A percentile compares a stretch with the other conserved stretches of the same genome.
phyloP scores from a whole-genome alignment of 2,113 vertebrate genomes.

The Typhlomys cinereus region DNA sequence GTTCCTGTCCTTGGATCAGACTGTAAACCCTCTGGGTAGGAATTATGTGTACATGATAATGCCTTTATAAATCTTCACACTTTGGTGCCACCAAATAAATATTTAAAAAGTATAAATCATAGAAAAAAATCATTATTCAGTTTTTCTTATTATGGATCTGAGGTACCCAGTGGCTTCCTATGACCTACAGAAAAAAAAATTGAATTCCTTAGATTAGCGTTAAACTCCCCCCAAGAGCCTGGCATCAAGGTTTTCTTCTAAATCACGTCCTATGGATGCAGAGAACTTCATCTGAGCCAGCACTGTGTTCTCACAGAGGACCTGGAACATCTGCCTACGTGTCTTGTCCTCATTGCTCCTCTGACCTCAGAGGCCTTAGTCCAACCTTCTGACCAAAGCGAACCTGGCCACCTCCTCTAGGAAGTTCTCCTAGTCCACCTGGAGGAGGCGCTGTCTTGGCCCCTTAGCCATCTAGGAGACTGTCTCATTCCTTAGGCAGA shows the following conservation, averaged over 20 bases:
- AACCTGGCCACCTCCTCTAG: neutral
- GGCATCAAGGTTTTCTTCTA: neutral
- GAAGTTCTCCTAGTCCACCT: neutral
- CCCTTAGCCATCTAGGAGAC: too few species aligned
- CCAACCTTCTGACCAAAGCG: too few species aligned
- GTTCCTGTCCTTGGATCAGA: neutral
- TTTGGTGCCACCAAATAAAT: constrained; percentile 34
- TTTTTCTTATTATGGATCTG: neutral
- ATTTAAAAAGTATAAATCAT: constrained; percentile 49
- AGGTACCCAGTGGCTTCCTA: neutral
- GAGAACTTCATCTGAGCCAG: neutral
- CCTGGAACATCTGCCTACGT: neutral
- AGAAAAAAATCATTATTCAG: neutral
- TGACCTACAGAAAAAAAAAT: neutral
- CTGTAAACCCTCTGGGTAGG: neutral
- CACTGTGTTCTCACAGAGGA: neutral
- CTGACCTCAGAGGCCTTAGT: neutral
- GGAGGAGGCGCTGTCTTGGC: too few species aligned
- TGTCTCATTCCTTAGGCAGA: too few species aligned
- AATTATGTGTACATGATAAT: neutral
- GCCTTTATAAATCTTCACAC: constrained; percentile 31
- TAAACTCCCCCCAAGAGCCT: neutral
- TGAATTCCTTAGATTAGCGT: neutral
- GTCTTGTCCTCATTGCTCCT: neutral
- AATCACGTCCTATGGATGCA: neutral